Evolutionary conservation across 2,888 invertebrate genomes (phyloP).

Genomic region (Dryomyza anilis): DNA sequence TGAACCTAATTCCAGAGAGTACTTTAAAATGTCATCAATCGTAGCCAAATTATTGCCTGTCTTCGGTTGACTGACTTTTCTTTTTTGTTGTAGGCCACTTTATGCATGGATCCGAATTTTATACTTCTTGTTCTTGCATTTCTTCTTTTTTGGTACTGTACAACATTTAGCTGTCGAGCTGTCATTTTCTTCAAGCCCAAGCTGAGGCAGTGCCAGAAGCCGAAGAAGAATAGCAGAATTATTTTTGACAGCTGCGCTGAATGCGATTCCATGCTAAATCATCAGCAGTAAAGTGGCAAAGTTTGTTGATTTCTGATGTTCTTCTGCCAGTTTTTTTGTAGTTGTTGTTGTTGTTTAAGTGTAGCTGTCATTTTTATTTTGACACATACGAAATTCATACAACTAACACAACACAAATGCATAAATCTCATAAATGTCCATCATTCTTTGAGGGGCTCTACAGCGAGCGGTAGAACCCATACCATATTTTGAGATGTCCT

Average conservation of each 20-base stretch:
- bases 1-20: too few species aligned
- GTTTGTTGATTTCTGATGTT: too few species aligned
- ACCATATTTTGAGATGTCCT: too few species aligned
- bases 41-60: background rate
- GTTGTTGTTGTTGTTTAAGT: background rate
- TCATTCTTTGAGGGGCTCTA: too few species aligned
- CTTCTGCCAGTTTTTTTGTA: too few species aligned
- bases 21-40: slow-evolving; percentile 14
- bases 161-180: background rate
- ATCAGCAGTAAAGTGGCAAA: too few species aligned
- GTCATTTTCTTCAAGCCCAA: slow-evolving; percentile 1
- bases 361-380: slow-evolving; percentile 7
- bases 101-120: background rate
- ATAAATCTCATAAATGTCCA: slow-evolving; percentile 19
- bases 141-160: background rate
- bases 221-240: too few species aligned
- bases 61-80: too few species aligned
- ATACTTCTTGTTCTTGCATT: background rate
- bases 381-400: background rate
- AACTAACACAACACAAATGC: background rate
- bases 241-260: background rate
- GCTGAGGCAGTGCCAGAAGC: too few species aligned
- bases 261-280: too few species aligned
- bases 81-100: background rate
- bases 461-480: too few species aligned